phyloP scores from a whole-genome alignment of 1,140 invertebrate genomes.

The Zaprionus kolodkinae region DNA sequence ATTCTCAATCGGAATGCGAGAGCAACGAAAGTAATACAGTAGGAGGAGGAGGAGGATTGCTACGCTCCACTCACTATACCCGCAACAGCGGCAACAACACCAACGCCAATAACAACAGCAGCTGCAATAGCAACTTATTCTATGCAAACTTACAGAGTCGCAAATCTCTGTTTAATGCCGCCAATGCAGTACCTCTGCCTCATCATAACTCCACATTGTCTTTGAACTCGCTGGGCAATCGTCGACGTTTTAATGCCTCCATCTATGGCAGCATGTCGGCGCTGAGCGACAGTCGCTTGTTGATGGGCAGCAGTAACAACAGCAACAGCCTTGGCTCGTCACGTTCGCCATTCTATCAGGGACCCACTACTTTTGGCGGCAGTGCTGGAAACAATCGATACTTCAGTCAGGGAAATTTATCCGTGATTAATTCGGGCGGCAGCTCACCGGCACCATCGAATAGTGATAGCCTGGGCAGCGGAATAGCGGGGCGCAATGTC shows the following conservation, averaged over 20 bases:
- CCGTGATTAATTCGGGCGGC: slow-evolving; percentile 47
- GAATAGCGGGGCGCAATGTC: not conserved
- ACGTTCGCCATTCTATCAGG: slow-evolving; percentile 91
- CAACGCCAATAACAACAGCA: slow-evolving; percentile 21
- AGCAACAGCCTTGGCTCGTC: slow-evolving; percentile 23
- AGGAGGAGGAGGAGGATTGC: not conserved
- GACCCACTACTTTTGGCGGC: slow-evolving; percentile 92
- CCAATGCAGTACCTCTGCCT: slow-evolving; percentile 11
- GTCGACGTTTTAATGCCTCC: slow-evolving; percentile 76
- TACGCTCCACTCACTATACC: not conserved
- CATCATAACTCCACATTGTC: slow-evolving; percentile 79
- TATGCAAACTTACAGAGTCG: slow-evolving; percentile 73
- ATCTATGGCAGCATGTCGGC: slow-evolving; percentile 83
- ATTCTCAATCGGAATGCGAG: slow-evolving; percentile 54
- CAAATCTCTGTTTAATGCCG: slow-evolving; percentile 73
- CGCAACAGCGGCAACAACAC: slow-evolving; percentile 28
- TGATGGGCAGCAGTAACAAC: slow-evolving; percentile 59
- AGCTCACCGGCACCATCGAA: slow-evolving; percentile 48
- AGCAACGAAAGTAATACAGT: slow-evolving; percentile 42
- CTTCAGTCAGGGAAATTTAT: slow-evolving; percentile 68
- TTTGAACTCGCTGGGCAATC: slow-evolving; percentile 65
- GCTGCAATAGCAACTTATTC: slow-evolving; percentile 66
- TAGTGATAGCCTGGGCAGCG: slow-evolving; percentile 21
- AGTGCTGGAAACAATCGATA: slow-evolving; percentile 87
- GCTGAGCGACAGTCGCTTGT: slow-evolving; percentile 76